Evolutionary conservation across 92 coral and sea anemone genomes (phyloP), one percentile per base, ranked within the genome.

Genomic region (Palythoa grandis): DNA sequence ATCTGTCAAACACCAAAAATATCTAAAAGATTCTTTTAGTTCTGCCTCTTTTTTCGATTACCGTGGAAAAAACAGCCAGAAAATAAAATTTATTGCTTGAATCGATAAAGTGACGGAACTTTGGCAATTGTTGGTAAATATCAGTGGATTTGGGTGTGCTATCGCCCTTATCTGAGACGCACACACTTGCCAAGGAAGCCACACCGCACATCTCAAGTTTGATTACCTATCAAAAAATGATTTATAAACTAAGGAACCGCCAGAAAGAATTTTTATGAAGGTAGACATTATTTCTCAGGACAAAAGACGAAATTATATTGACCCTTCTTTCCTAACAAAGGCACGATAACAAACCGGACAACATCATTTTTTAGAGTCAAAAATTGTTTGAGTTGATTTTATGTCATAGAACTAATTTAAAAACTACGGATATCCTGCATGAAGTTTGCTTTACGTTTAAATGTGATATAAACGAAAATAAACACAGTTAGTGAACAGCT

Each of bases 171-270:
- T 80, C 85, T 80, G 16, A 24, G 13, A 52, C 17, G 29, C 60
- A 23, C 85, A 80, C 73, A 80, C 85, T 29, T 66, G 74, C 48
- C 38, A 20, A 65, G 85, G 74, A 80, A 67, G 72, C 61, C 74
- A 67, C 85, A 66, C 85, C 56, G 74, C 60, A 65, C 66, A 65
- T 65, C 29, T 80, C 63, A 67, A 80, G 60, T 66, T 48, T 80
- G 82, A 91, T 57, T 90, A 78, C 89, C 92, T 79, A 86, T 94
- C 95, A 88, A 85, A 87, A 29, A 89, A 90, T 94, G 94, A 94
- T 94, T 93, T 91, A 94, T 94, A 80, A 92, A 92, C 93, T 87
- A 88, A 79, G 94, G 89, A 94, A 88, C 57, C 37, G 85, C 38
- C 85, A 79, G 29, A 20, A 66, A 80, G 48, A 17, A 19, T 23